Base-by-base conservation (phyloP, 2,797 vertebrate species). In the Mormyrus proboscirostris region DNA sequence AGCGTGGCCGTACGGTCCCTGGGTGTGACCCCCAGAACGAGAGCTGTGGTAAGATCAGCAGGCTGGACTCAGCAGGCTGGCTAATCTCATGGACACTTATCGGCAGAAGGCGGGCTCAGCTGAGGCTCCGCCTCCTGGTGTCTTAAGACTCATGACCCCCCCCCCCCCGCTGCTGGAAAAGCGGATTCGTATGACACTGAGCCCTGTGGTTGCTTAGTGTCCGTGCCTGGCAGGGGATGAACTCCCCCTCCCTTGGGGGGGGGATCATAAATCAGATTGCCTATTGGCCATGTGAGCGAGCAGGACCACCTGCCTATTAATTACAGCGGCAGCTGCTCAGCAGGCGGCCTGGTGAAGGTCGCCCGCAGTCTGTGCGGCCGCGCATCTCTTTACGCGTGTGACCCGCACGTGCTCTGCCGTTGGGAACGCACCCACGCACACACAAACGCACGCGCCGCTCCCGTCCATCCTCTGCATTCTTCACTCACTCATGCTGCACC, bases 291-390 rank as follows among this genome's bases (percentile, higher is more conserved):
- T 14, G 88, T 91, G 90, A 89, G 59, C 47, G 33, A 62, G 25
- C 62, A 38, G 59, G 62, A 84, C 88, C 55, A 49, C 84, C 89
- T 89, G 90, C 86, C 73, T 73, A 65, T 89, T 91, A 91, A 91
- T 91, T 90, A 86, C 50, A 33, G 25, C 50, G 89, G 88, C 90
- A 90, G 88, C 88, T 83, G 53, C 86, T 76, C 76, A 1, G 51
- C 85, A 79, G 88, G 44, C 41, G 86, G 59, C 62, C 88, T 79
- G 57, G 47, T 88, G 89, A 90, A 90, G 88, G 90, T 91, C 86
- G 87, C 41, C 85, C 10, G 29, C 55, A 4, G 62, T 53, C 83
- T 55, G 83, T 29, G 9, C 69, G 57, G 57, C 83, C 44, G 19
- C 22, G 2, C 4, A n/a, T 51, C 19, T 29, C 51, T 16, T 8